These are phyloP conservation scores for Stichopus horrens DNA, from an alignment of 53 echinoderm and acorn worm genomes.

Conservation along the genomic window DNA sequence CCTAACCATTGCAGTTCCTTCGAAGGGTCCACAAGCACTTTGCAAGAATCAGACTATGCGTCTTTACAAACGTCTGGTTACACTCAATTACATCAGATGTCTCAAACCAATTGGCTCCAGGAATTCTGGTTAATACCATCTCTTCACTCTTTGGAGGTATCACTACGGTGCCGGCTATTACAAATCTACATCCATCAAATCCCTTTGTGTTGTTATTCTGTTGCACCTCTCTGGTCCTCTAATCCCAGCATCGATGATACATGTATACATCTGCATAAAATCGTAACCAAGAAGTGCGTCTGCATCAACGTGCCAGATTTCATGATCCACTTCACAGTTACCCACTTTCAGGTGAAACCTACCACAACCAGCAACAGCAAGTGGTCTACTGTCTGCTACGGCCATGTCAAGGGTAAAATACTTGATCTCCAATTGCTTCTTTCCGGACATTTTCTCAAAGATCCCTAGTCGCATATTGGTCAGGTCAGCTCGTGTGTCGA, in stretches of 20 bases:
- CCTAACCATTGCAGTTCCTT: conserved; percentile 17
- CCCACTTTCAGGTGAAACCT: conserved; percentile 6
- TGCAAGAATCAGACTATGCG: conserved; percentile 2
- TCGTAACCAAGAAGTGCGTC: conserved; percentile 65
- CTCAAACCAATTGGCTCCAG: neutral
- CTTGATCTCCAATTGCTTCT: neutral
- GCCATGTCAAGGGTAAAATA: neutral
- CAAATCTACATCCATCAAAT: neutral
- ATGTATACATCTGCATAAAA: conserved; percentile 49
- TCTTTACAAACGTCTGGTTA: neutral
- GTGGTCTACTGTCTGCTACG: conserved; percentile 4
- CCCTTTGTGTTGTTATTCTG: neutral
- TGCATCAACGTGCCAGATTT: conserved; percentile 46
- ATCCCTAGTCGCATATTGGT: neutral
- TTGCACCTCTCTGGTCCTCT: neutral
- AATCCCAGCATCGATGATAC: conserved; percentile 19
- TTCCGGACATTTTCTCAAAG: neutral
- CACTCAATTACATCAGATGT: neutral
- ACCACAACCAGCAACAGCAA: neutral
- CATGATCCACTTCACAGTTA: conserved; percentile 2
- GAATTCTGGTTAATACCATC: neutral
- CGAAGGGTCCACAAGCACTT: conserved; percentile 22
- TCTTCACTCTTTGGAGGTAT: conserved; percentile 14
- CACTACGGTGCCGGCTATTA: neutral
- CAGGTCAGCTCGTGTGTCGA: conserved; percentile 38